Conservation (phyloP, 2,797 vertebrate species). For the Sparus aurata region DNA sequence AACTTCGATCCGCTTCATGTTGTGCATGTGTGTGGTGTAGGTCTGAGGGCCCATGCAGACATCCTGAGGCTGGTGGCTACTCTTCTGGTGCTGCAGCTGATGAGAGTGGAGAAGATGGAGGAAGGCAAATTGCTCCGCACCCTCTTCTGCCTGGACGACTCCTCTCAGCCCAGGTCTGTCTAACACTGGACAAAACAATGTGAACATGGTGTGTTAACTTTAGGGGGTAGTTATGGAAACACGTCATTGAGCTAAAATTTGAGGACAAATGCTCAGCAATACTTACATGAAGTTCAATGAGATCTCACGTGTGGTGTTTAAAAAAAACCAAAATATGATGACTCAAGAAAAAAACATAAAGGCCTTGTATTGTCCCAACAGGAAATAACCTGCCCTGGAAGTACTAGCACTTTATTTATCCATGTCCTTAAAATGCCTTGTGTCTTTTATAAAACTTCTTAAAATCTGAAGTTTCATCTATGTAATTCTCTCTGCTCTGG, state of each 20-base stretch:
- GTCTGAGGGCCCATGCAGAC: constrained; percentile 82
- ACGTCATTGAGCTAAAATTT: not conserved
- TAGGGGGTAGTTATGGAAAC: not conserved
- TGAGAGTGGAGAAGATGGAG: constrained; percentile 73
- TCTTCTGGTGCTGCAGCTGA: constrained; percentile 88
- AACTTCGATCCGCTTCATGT: not conserved
- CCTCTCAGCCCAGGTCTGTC: constrained; percentile 66
- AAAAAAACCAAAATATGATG: not conserved
- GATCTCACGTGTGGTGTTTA: not conserved
- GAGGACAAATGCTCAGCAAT: not conserved
- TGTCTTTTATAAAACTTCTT: too few relatives aligned
- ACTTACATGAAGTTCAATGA: not conserved
- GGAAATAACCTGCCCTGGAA: not conserved
- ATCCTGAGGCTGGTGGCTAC: constrained; percentile 87
- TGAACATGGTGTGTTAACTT: not conserved
- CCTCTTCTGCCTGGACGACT: constrained; percentile 81
- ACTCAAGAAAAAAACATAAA: not conserved
- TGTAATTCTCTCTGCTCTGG: not conserved
- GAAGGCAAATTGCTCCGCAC: constrained; percentile 82
- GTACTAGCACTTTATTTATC: not conserved
- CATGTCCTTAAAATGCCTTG: not conserved
- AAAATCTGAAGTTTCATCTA: not conserved
- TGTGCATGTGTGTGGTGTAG: constrained; percentile 54
- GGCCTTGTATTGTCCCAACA: not conserved
- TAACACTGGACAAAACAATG: not conserved